Evolutionary conservation across 2,888 invertebrate species (phyloP), one percentile per base, ranked within the genome.

Genomic region (Bimastos eiseni): DNA sequence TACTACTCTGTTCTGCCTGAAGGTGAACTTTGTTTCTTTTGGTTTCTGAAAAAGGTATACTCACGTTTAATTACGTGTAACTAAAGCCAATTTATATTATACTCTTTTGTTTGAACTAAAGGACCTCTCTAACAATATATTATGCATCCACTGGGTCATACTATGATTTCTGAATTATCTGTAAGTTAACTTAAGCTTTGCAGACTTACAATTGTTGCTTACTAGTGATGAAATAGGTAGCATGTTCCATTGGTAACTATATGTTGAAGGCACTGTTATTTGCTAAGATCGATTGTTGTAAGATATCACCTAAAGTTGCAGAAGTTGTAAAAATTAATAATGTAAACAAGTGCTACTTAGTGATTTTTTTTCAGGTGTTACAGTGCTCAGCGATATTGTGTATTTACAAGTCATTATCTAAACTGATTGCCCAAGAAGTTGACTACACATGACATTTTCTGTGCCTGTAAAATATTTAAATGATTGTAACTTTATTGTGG

Each of bases 401-500:
- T n/a, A n/a, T 49, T 49, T 19, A 24, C 24, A 49, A 49, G 24
- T 49, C 24, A 49, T 49, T 17, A 21, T 49, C 49, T 49, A 49
- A 49, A 49, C 21, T 21, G 49, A 49, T 49, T 24, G 24, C 49
- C 21, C 24, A 49, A 49, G 21, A 49, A 49, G 49, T 17, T 49
- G 24, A 49, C 13, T 70, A n/a, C 11, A n/a, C 70, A n/a, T n/a
- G 8, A n/a, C 30, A 8, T 70, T n/a, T 49, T 6, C n/a, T 70
- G 70, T 70, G 70, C n/a, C 70, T 70, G 30, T 70, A n/a, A 70
- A 70, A 70, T 55, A 70, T 70, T 70, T 70, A 70, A 70, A n/a
- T n/a, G 5, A 70, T 11, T 70, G 70, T n/a, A 70, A n/a, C 70
- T 70, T n/a, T 11, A n/a, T 70, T 70, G 30, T 30, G 70, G 70